Conservation (phyloP, 2,797 vertebrate species). For the Amblyraja radiata region DNA sequence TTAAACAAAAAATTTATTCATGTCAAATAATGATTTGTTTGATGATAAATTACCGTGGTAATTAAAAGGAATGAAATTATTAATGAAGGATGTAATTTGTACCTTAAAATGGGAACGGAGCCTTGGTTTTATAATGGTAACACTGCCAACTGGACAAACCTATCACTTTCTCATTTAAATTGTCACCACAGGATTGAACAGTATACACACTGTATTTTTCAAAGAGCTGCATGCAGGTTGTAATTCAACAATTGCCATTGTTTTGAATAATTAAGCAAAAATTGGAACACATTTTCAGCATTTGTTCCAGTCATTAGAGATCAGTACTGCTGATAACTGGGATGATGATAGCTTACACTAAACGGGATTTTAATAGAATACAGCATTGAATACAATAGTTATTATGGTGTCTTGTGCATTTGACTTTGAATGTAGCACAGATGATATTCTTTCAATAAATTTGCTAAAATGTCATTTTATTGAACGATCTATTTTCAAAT, state of each 20-base stretch:
- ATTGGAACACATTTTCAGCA: background rate
- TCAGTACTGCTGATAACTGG: background rate
- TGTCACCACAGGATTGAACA: background rate
- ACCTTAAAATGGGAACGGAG: background rate
- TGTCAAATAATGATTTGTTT: background rate
- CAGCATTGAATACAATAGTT: background rate
- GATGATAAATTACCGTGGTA: background rate
- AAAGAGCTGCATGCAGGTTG: background rate
- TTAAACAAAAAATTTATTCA: background rate
- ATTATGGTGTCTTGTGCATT: background rate
- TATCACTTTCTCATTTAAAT: background rate
- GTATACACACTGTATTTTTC: background rate
- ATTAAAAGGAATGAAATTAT: background rate
- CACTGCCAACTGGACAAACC: background rate
- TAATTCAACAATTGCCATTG: background rate
- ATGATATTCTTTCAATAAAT: conserved; percentile 12
- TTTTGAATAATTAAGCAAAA: background rate
- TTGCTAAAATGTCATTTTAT: background rate
- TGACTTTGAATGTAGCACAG: background rate
- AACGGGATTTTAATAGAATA: background rate
- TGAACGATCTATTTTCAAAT: background rate
- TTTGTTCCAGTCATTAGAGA: background rate
- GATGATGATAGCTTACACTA: background rate
- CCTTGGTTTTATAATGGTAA: background rate
- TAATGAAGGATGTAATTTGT: background rate